phyloP scores from a whole-genome alignment of 2,888 invertebrate species.

The Yponomeuta evonymella region DNA sequence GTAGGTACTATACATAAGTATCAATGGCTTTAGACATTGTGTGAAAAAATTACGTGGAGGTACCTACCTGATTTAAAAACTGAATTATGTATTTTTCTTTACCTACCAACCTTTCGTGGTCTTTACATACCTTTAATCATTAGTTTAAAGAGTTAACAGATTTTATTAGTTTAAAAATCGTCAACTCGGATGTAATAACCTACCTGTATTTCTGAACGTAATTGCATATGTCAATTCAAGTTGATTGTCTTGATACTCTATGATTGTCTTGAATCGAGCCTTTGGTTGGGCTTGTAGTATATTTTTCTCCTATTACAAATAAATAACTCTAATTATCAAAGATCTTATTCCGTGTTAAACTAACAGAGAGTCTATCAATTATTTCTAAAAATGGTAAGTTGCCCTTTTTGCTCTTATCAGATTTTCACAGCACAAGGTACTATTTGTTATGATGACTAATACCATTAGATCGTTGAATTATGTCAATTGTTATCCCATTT shows the following conservation, averaged over 20 bases:
- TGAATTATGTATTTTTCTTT: too few species aligned
- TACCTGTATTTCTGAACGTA: constrained; percentile 25
- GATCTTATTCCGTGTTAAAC: constrained; percentile 10
- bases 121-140: too few species aligned
- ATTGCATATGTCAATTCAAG: constrained; percentile 27
- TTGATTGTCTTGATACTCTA: constrained; percentile 1
- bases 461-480: constrained; percentile 27
- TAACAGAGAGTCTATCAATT: background rate
- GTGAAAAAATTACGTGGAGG: too few species aligned
- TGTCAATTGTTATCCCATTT: constrained; percentile 29
- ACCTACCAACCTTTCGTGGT: too few species aligned
- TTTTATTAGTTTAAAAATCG: too few species aligned
- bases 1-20: too few species aligned
- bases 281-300: constrained; percentile 22
- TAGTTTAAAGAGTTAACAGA: too few species aligned
- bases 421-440: constrained; percentile 20
- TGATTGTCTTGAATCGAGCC: constrained; percentile 9
- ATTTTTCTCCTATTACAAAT: constrained; percentile 22
- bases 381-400: constrained; percentile 40
- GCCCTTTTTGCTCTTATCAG: constrained; percentile 11
- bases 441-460: constrained; percentile 72
- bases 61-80: too few species aligned
- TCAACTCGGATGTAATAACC: background rate
- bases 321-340: background rate
- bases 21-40: too few species aligned